Conservation (phyloP, 2,797 vertebrate species). For the Craterocephalus amniculus region DNA sequence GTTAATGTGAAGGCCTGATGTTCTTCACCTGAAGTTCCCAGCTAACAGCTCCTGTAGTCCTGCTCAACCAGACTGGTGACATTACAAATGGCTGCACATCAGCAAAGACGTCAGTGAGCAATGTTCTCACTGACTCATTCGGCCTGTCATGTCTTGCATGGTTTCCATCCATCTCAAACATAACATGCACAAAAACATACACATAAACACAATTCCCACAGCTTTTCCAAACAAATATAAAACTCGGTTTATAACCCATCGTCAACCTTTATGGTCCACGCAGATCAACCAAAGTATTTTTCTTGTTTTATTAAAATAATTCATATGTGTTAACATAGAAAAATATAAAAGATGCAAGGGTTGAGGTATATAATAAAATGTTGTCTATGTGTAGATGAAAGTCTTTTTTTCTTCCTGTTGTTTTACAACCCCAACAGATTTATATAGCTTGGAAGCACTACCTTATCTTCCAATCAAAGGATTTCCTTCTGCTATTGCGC, state of each 20-base stretch:
- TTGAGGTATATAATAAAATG: background rate
- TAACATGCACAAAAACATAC: too few species aligned
- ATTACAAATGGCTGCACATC: conserved; percentile 39
- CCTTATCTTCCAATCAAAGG: conserved; percentile 15
- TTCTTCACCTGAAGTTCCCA: conserved; percentile 14
- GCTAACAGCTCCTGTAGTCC: conserved; percentile 24
- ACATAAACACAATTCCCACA: background rate
- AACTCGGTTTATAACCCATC: background rate
- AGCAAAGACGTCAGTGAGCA: conserved; percentile 27
- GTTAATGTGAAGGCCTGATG: conserved; percentile 33
- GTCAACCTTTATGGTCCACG: background rate
- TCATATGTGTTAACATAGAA: background rate
- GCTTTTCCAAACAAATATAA: conserved; percentile 8
- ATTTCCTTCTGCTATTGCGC: conserved; percentile 12
- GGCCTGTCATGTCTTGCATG: conserved; percentile 12
- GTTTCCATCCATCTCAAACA: too few species aligned
- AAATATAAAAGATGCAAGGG: background rate
- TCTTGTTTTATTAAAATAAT: background rate
- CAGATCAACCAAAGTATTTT: background rate
- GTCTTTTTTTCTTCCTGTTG: background rate
- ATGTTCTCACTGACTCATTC: conserved; percentile 29
- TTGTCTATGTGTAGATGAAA: background rate
- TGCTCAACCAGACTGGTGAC: conserved; percentile 63
- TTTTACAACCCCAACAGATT: background rate
- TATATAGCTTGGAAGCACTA: background rate